These are phyloP conservation scores for Drosophila diplacantha DNA, from an alignment of 2,888 invertebrate species.

Conservation along the genomic window DNA sequence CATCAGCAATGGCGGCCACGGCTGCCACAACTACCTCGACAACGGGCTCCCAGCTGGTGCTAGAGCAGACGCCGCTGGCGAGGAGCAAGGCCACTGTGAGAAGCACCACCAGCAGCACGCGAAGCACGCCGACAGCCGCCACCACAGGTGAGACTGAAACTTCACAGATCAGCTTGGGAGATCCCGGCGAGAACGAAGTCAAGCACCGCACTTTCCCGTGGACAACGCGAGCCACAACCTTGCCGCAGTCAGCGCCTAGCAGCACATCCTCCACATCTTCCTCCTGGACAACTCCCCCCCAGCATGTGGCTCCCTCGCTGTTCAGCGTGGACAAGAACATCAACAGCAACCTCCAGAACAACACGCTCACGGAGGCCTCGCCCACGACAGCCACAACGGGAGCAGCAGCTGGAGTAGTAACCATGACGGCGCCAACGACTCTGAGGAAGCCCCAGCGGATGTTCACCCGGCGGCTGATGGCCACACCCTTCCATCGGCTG, in stretches of 20 bases:
- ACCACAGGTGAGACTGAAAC: slow-evolving; percentile 34
- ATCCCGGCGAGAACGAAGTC: slow-evolving; percentile 33
- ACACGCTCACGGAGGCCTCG: slow-evolving; percentile 52
- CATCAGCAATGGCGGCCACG: slow-evolving; percentile 39
- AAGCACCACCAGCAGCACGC: slow-evolving; percentile 38
- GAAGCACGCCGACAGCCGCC: slow-evolving; percentile 33
- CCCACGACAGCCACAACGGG: slow-evolving; percentile 35
- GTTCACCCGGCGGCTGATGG: slow-evolving; percentile 68
- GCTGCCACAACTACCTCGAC: slow-evolving; percentile 42
- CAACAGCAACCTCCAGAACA: slow-evolving; percentile 56
- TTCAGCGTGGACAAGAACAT: slow-evolving; percentile 62
- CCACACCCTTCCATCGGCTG: slow-evolving; percentile 72
- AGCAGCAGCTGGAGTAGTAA: slow-evolving; percentile 20
- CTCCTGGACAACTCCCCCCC: slow-evolving; percentile 19
- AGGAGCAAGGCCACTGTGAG: slow-evolving; percentile 39
- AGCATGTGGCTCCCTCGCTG: slow-evolving; percentile 46
- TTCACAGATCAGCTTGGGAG: slow-evolving; percentile 26
- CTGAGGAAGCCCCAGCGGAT: slow-evolving; percentile 66
- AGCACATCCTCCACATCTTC: neutral
- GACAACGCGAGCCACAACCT: slow-evolving; percentile 38
- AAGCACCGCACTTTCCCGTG: slow-evolving; percentile 39
- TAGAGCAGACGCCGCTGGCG: slow-evolving; percentile 54
- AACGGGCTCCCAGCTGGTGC: slow-evolving; percentile 47
- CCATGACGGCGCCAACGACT: slow-evolving; percentile 45
- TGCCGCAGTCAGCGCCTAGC: slow-evolving; percentile 20